Percentiles rank a stretch among this genome's conserved stretches.
Evolutionary conservation across 2,888 invertebrate genomes (phyloP).

Genomic region (Spodoptera picta): DNA sequence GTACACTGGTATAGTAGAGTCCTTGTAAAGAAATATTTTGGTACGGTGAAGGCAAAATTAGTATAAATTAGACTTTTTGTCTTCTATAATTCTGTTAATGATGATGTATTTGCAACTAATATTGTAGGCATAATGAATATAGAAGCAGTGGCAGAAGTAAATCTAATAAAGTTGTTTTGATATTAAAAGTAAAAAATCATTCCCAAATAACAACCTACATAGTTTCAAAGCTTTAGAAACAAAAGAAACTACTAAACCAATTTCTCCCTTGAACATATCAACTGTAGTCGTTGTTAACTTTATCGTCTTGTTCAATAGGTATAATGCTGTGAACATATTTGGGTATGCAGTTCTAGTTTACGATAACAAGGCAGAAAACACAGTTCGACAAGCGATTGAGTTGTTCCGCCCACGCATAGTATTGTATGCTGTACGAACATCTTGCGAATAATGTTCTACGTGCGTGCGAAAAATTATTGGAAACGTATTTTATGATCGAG

Average conservation of each 20-base stretch:
- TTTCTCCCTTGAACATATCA: slow-evolving; percentile 42
- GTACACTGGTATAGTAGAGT: no score
- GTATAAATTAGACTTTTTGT: no score
- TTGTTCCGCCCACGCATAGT: slow-evolving; percentile 68
- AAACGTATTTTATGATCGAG: slow-evolving; percentile 35
- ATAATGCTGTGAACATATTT: slow-evolving; percentile 51
- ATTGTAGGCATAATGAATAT: no score
- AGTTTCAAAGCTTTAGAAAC: not conserved
- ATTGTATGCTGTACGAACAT: slow-evolving; percentile 60
- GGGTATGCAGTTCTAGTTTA: slow-evolving; percentile 62
- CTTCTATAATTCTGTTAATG: no score
- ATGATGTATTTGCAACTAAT: no score
- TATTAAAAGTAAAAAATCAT: no score
- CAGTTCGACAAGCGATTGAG: slow-evolving; percentile 78
- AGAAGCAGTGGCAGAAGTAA: no score
- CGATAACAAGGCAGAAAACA: slow-evolving; percentile 65
- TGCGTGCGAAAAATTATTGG: slow-evolving; percentile 51
- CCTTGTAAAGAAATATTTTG: no score
- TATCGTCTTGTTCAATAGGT: slow-evolving; percentile 49
- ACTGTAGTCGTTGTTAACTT: slow-evolving; percentile 24
- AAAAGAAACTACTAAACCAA: slow-evolving; percentile 17
- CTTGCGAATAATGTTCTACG: slow-evolving; percentile 49
- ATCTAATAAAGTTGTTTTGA: no score
- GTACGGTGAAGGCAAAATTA: no score
- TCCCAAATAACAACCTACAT: not conserved